Percentiles rank a stretch among this genome's conserved stretches.
Evolutionary conservation across 2,888 invertebrate genomes (phyloP).

Genomic region (Frankliniella intonsa): DNA sequence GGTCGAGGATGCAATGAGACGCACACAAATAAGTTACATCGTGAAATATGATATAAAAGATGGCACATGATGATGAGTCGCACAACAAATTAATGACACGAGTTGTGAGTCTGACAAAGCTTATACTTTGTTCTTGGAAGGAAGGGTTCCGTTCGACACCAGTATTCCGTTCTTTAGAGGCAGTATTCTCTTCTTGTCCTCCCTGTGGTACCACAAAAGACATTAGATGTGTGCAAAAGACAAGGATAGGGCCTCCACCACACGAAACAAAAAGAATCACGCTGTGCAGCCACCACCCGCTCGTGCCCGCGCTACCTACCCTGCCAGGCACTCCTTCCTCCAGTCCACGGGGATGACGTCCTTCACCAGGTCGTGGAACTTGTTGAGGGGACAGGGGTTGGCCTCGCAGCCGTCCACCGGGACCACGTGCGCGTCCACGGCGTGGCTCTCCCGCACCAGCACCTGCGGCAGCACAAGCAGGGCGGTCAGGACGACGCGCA

Average conservation of each 20-base stretch:
- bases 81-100: too few relatives aligned
- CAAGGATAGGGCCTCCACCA: background rate
- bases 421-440: constrained; percentile 9
- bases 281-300: background rate
- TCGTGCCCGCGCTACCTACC: background rate
- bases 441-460: constrained; percentile 10
- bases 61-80: too few relatives aligned
- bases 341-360: constrained; percentile 17
- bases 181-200: background rate
- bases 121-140: background rate
- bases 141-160: background rate
- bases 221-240: background rate
- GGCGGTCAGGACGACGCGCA: background rate
- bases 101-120: too few relatives aligned
- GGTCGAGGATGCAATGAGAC: too few relatives aligned
- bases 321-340: background rate
- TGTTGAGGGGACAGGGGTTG: background rate
- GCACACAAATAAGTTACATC: background rate
- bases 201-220: background rate
- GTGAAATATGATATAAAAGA: too few relatives aligned
- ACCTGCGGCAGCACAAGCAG: background rate
- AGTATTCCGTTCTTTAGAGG: background rate
- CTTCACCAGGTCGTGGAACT: constrained; percentile 8
- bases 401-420: background rate
- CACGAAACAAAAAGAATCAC: too few relatives aligned